Evolutionary conservation across 2,888 invertebrate genomes (phyloP).

Genomic region (Thera obeliscata): DNA sequence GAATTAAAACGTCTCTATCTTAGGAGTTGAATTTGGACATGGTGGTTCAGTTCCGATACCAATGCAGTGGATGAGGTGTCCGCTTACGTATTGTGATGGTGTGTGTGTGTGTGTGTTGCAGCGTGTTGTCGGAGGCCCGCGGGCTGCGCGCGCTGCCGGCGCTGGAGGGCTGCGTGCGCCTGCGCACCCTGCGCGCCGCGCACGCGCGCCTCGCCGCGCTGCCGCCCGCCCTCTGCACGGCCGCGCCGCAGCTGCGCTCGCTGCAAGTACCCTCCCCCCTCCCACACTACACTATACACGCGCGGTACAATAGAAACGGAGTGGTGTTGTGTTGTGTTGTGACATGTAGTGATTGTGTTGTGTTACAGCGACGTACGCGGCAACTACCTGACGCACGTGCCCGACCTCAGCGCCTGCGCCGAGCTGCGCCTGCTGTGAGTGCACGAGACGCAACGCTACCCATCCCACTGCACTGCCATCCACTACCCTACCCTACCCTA

Average conservation of each 20-base stretch:
- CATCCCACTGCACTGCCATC: too few relatives aligned
- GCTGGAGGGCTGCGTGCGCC: conserved; percentile 90
- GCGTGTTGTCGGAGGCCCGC: conserved; percentile 93
- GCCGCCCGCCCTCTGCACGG: conserved; percentile 89
- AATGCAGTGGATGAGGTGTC: too few relatives aligned
- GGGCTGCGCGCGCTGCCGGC: conserved; percentile 92
- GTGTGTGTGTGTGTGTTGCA: conserved; percentile 65
- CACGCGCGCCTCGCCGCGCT: conserved; percentile 90
- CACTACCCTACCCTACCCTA: too few relatives aligned
- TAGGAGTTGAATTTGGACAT: too few relatives aligned
- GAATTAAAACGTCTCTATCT: too few relatives aligned
- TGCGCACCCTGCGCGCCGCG: conserved; percentile 93
- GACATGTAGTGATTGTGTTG: conserved; percentile 19
- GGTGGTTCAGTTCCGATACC: too few relatives aligned
- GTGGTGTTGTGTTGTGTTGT: too few relatives aligned
- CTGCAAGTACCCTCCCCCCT: conserved; percentile 87
- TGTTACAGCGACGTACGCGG: conserved; percentile 92
- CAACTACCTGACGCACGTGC: conserved; percentile 90
- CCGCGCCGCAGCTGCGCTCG: conserved; percentile 91
- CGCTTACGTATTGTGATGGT: background rate
- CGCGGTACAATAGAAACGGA: too few relatives aligned
- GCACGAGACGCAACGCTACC: too few relatives aligned
- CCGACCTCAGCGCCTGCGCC: conserved; percentile 90
- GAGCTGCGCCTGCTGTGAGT: conserved; percentile 94
- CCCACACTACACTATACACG: too few relatives aligned